Evolutionary conservation across 2,113 vertebrate species (phyloP).

Genomic region (Monopterus albus): DNA sequence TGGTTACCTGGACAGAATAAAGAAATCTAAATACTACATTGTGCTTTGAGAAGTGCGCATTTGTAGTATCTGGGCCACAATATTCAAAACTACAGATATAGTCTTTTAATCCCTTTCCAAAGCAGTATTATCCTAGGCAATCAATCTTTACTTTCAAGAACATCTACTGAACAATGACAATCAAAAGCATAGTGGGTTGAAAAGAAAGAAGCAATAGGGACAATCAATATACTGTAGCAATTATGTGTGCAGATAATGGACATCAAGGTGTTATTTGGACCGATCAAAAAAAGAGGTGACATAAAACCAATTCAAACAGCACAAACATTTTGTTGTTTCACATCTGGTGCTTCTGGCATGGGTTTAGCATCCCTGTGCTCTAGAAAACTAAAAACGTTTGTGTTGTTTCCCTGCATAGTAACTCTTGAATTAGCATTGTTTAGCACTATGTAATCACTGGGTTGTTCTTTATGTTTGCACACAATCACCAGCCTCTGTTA

Average conservation of each 20-base stretch:
- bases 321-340: conserved; percentile 76
- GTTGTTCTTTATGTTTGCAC: conserved; percentile 51
- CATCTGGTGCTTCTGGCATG: conserved; percentile 60
- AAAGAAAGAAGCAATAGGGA: conserved; percentile 70
- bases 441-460: conserved; percentile 48
- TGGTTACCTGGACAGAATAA: neutral
- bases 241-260: conserved; percentile 82
- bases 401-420: conserved; percentile 30
- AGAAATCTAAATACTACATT: neutral
- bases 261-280: conserved; percentile 79
- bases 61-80: conserved; percentile 1
- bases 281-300: conserved; percentile 74
- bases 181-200: conserved; percentile 61
- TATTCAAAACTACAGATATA: conserved; percentile 21
- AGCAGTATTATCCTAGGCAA: conserved; percentile 51
- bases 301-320: conserved; percentile 76
- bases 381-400: conserved; percentile 52
- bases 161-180: conserved; percentile 64
- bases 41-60: conserved; percentile 5
- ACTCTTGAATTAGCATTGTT: conserved; percentile 54
- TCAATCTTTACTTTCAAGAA: conserved; percentile 72
- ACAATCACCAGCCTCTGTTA: conserved; percentile 38
- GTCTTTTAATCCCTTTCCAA: conserved; percentile 41
- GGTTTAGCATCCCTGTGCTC: conserved; percentile 70
- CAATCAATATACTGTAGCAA: conserved; percentile 84